phyloP scores from a whole-genome alignment of 2,888 invertebrate genomes.

The Xestobium rufovillosum region DNA sequence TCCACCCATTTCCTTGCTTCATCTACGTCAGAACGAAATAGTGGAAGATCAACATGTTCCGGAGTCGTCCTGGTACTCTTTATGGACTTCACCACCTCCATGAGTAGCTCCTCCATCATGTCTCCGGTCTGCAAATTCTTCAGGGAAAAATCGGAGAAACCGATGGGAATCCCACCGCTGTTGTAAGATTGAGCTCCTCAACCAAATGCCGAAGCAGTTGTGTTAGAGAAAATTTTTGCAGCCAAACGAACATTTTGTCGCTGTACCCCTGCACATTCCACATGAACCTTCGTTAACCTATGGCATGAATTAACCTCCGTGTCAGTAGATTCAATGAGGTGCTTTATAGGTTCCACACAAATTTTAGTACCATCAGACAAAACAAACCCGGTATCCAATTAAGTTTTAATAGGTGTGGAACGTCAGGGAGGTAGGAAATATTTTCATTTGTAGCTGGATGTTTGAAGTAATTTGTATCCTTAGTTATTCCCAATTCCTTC shows the following conservation, averaged over 20 bases:
- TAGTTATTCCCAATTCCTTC: conserved; percentile 15
- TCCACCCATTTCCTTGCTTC: conserved; percentile 2
- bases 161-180: no score
- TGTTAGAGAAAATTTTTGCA: no score
- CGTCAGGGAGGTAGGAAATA: conserved; percentile 21
- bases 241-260: conserved; percentile 1
- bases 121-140: no score
- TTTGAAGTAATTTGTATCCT: conserved; percentile 16
- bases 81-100: conserved; percentile 1
- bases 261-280: background rate
- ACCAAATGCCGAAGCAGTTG: no score
- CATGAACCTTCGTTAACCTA: conserved; percentile 1
- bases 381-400: no score
- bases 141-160: no score
- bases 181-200: no score
- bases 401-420: conserved; percentile 22
- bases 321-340: background rate
- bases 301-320: background rate
- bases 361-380: no score
- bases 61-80: conserved; percentile 3
- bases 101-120: conserved; percentile 1
- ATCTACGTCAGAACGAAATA: background rate
- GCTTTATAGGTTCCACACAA: no score
- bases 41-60: conserved; percentile 2
- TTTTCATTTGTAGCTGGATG: conserved; percentile 17